Evolutionary conservation across 2,888 invertebrate species (phyloP), one percentile per base, ranked within the genome.

Genomic region (Gisinianus flammeolus): DNA sequence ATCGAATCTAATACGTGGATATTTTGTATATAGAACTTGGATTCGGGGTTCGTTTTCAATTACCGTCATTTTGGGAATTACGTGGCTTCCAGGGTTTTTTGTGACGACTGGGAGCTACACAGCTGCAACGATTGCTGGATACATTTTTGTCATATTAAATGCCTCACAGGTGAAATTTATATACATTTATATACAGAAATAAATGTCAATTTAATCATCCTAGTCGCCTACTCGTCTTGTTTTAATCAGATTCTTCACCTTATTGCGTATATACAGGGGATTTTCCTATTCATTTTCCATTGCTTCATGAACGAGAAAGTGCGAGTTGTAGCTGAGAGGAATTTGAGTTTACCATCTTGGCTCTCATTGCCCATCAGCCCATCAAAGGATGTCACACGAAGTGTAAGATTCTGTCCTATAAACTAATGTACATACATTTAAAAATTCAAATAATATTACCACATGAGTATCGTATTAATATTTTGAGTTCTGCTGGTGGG

Each of bases 271-370:
- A 35, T 71, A 6, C 56, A 84, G 82, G 84, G 84, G 2, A 79
- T 84, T 4, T 82, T 82, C 35, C 80, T 84, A 8, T 84, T 84
- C 68, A 28, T 83, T 33, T 83, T 81, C 66, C 81, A 84, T 64
- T 84, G 84, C 33, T 35, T 83, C 3, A 58, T 81, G 19, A 84
- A 84, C 72, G 83, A 83, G 31, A 84, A 84, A 81, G 81, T 84
- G 10, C 66, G 81, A 68, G 31, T 71, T 0, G 78, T 78, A 12
- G 80, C 81, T 0, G 77, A 71, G 30, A 44, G 83, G 66, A 80
- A 81, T 10, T 10, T 81, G 8, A 26, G 66, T n/a, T 66, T 79
- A 16, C 83, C 83, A 35, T 74, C 82, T n/a, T 84, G 84, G 84
- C 58, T 84, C 1, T 77, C 81, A 12, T 56, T 79, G 0, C 78